Evolutionary conservation across 2,113 vertebrate species (phyloP), one percentile per base, ranked within the genome.

Genomic region (Scytalopus superciliaris): DNA sequence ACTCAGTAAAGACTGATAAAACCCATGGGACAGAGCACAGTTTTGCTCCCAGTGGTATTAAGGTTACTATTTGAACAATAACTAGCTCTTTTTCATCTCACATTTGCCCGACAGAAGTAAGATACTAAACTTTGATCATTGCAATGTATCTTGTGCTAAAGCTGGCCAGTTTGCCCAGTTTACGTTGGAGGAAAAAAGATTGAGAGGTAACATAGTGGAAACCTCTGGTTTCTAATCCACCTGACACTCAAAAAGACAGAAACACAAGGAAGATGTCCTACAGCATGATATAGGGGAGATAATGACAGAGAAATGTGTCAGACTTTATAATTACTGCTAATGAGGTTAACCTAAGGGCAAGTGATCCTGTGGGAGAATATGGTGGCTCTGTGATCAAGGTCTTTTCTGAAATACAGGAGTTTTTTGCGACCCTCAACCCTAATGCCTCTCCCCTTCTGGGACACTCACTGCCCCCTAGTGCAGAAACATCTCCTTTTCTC

Each of bases 321-420:
- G 92, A 88, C 92, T 92, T 94, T 40, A 85, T 83, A 96, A 95
- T 90, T 93, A 80, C 72, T 85, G 63, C 74, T 93, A 92, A 91
- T 89, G 77, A 94, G 89, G 89, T 93, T 94, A 94, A 94, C 74
- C 80, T 92, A 67, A 87, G 73, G 91, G 69, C 73, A 95, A 23
- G 59, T 84, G 74, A 93, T 90, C 86, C 86, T 86, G 33, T 44
- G 52, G 68, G 56, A 93, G 83, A 90, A 87, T 64, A 39, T 23
- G 59, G 45, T 56, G 22, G 55, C 56, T 86, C 81, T 73, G 59
- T 62, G 79, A 91, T 62, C 25, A 79, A 77, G 67, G 50, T 17
- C 31, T 89, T 56, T 39, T 67, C 85, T 67, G 59, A 93, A 92
- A 93, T 33, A 74, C 24, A 55, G 28, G 68, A 93, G 31, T 18